phyloP scores from a whole-genome alignment of 1,140 invertebrate genomes.

The Hestina assimilis region DNA sequence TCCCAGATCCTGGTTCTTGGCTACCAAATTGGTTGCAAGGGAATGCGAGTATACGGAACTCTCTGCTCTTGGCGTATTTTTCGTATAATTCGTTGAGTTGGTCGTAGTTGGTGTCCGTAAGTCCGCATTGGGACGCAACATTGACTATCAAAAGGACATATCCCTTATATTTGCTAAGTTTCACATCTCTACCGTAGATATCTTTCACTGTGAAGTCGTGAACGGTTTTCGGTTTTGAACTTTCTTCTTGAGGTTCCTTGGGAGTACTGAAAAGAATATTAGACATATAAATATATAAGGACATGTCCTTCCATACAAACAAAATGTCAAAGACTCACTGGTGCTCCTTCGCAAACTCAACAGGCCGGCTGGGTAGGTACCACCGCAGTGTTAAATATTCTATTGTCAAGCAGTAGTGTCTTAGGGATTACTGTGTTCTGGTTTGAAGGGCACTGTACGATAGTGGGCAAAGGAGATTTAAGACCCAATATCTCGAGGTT shows the following conservation, averaged over 20 bases:
- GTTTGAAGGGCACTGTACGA: not conserved
- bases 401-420: too few species aligned
- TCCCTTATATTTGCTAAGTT: slow-evolving; percentile 85
- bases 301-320: too few species aligned
- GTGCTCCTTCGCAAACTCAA: too few species aligned
- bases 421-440: too few species aligned
- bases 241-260: slow-evolving; percentile 17
- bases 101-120: slow-evolving; percentile 89
- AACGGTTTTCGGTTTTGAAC: slow-evolving; percentile 80
- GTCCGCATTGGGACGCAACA: slow-evolving; percentile 92
- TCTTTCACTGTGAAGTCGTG: slow-evolving; percentile 88
- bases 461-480: too few species aligned
- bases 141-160: slow-evolving; percentile 90
- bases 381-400: too few species aligned
- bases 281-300: too few species aligned
- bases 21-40: slow-evolving; percentile 96
- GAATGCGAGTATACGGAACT: slow-evolving; percentile 90
- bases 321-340: too few species aligned
- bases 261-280: slow-evolving; percentile 28
- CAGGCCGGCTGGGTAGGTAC: too few species aligned
- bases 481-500: too few species aligned
- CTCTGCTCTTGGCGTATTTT: slow-evolving; percentile 79
- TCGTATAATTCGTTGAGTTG: slow-evolving; percentile 86
- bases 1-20: slow-evolving; percentile 87
- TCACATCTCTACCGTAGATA: slow-evolving; percentile 85